Evolutionary conservation across 2,888 invertebrate genomes (phyloP).

Genomic region (Philaethria dido): DNA sequence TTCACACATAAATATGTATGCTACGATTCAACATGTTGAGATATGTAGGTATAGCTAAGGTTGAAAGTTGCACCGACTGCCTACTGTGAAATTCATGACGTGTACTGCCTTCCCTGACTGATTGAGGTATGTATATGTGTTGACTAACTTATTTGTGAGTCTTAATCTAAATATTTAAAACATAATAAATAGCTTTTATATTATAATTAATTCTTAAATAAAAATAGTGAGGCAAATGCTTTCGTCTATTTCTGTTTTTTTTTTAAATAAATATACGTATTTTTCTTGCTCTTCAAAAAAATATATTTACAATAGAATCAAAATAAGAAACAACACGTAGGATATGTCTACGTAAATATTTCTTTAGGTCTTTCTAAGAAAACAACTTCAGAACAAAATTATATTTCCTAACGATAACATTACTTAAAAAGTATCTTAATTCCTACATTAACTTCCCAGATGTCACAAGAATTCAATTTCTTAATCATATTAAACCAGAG

Average conservation of each 20-base stretch:
- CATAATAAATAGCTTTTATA: background rate
- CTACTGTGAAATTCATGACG: constrained; percentile 75
- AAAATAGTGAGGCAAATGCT: too few relatives aligned
- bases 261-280: too few relatives aligned
- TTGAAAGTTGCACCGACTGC: constrained; percentile 40
- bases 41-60: constrained; percentile 19
- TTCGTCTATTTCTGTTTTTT: too few relatives aligned
- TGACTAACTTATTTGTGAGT: constrained; percentile 51
- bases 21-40: constrained; percentile 20
- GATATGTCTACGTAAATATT: background rate
- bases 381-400: background rate
- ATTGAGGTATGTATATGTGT: constrained; percentile 63
- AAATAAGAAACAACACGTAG: background rate
- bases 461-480: constrained; percentile 1
- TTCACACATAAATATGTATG: constrained; percentile 36
- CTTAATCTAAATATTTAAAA: constrained; percentile 7
- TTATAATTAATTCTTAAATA: background rate
- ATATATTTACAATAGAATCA: background rate
- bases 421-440: background rate
- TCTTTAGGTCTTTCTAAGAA: background rate
- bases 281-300: too few relatives aligned
- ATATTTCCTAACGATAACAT: background rate
- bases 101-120: constrained; percentile 67
- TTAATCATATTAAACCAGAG: background rate
- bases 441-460: background rate